phyloP scores from a whole-genome alignment of 2,797 vertebrate genomes.

The Gobionotothen gibberifrons region DNA sequence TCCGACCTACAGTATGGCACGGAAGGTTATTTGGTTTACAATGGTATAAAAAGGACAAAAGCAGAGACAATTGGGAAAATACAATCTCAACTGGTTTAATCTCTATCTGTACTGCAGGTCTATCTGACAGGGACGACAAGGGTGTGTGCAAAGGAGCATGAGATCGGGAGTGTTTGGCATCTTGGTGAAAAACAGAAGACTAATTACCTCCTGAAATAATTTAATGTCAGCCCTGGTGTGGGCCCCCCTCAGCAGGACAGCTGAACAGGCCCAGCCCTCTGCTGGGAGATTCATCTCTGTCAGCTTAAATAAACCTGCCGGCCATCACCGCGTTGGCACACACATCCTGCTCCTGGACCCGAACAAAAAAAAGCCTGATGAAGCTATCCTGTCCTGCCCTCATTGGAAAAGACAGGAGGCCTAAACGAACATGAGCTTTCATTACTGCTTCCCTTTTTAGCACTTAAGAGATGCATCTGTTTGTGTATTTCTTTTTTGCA shows the following conservation, averaged over 20 bases:
- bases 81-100: background rate
- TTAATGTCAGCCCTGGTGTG: slow-evolving; percentile 84
- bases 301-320: slow-evolving; percentile 90
- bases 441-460: slow-evolving; percentile 70
- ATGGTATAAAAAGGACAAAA: too few species aligned
- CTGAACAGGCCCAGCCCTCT: slow-evolving; percentile 87
- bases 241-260: slow-evolving; percentile 86
- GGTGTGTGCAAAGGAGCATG: slow-evolving; percentile 39
- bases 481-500: slow-evolving; percentile 42
- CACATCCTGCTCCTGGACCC: slow-evolving; percentile 71
- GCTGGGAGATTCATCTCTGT: slow-evolving; percentile 92
- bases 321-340: slow-evolving; percentile 88
- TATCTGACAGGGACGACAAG: slow-evolving; percentile 27
- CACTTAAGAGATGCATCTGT: slow-evolving; percentile 67
- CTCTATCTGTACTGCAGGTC: slow-evolving; percentile 3
- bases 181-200: slow-evolving; percentile 79
- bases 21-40: too few species aligned
- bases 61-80: too few species aligned
- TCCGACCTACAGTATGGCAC: too few species aligned
- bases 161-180: slow-evolving; percentile 65
- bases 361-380: slow-evolving; percentile 66
- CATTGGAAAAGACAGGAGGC: slow-evolving; percentile 63
- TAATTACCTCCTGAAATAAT: slow-evolving; percentile 86
- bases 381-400: slow-evolving; percentile 69
- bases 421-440: slow-evolving; percentile 74